Conservation (phyloP, 2,113 vertebrate species). For the Mus spicilegus region DNA sequence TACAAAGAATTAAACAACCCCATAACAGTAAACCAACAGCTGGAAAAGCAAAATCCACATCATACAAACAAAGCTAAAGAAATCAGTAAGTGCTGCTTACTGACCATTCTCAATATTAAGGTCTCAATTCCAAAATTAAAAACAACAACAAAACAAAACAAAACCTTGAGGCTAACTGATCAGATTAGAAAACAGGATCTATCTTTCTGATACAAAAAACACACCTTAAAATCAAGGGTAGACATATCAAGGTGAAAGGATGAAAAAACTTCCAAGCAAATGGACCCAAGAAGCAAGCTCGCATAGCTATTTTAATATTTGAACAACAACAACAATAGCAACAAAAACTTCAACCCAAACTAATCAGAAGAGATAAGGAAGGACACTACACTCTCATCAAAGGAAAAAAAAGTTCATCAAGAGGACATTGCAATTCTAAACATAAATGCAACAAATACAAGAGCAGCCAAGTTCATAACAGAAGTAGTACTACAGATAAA, state of each 20-base stretch:
- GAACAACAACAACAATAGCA: neutral
- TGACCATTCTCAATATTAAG: neutral
- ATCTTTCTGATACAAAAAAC: neutral
- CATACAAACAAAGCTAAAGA: neutral
- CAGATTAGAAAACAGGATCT: neutral
- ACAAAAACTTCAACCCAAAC: neutral
- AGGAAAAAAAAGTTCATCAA: neutral
- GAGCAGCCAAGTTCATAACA: neutral
- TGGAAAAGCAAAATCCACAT: neutral
- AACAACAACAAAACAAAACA: neutral
- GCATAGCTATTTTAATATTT: neutral
- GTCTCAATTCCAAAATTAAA: neutral
- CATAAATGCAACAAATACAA: neutral
- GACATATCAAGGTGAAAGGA: neutral
- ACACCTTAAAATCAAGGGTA: neutral
- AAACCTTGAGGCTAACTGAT: neutral
- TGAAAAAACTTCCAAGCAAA: neutral
- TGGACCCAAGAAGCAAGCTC: neutral
- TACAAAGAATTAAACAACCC: neutral
- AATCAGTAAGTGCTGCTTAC: neutral
- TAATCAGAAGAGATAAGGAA: neutral
- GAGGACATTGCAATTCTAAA: neutral
- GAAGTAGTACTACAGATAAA: neutral
- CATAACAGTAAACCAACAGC: neutral
- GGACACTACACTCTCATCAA: neutral